These are phyloP conservation scores for Leptopilina myrica DNA, from an alignment of 2,888 invertebrate genomes.

Conservation along the genomic window DNA sequence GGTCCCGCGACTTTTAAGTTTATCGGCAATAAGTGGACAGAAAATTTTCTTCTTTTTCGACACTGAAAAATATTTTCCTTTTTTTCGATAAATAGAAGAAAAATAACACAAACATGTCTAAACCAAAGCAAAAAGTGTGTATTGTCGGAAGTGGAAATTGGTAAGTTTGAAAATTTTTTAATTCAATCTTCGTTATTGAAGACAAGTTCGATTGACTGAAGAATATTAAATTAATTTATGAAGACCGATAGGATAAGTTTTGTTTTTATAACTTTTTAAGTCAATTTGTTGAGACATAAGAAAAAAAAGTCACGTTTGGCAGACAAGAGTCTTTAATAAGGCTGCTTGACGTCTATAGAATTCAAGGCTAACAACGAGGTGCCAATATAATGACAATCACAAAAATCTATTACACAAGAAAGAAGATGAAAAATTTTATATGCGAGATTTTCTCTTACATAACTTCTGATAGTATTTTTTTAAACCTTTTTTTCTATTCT, in stretches of 20 bases:
- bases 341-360: constrained; percentile 17
- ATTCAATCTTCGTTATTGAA: no score
- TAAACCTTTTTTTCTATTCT: background rate
- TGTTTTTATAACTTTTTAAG: background rate
- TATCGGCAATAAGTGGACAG: constrained; percentile 46
- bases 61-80: constrained; percentile 29
- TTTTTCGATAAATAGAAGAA: background rate
- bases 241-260: background rate
- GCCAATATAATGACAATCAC: constrained; percentile 16
- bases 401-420: constrained; percentile 27
- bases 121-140: constrained; percentile 76
- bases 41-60: constrained; percentile 5
- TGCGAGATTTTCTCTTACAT: constrained; percentile 8
- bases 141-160: constrained; percentile 80
- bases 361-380: constrained; percentile 23
- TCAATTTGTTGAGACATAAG: background rate
- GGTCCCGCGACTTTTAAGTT: constrained; percentile 49
- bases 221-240: background rate
- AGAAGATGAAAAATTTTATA: constrained; percentile 11
- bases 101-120: constrained; percentile 55
- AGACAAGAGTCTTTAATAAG: constrained; percentile 4
- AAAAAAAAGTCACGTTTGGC: constrained; percentile 33
- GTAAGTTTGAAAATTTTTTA: constrained; percentile 68
- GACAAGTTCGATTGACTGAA: background rate
- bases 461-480: background rate